A percentile compares a stretch with the other conserved stretches of the same genome.
Evolutionary conservation across 92 coral and sea anemone species (phyloP).

Genomic region (Ricordea florida): DNA sequence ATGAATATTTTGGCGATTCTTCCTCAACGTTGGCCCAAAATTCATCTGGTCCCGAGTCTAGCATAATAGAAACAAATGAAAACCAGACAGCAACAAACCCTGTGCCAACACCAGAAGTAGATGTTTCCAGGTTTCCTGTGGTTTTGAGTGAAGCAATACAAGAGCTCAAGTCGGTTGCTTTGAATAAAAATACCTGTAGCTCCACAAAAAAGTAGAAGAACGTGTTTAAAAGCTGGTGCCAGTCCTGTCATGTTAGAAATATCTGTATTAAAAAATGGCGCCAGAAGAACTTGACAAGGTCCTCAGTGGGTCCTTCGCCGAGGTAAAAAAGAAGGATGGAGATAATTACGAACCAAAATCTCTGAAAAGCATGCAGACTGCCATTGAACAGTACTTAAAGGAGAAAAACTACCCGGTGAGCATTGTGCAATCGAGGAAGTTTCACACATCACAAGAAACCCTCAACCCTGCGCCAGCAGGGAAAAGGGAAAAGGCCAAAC

Average conservation of each 20-base stretch:
- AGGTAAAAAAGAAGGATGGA: constrained; percentile 44
- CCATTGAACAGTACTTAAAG: constrained; percentile 34
- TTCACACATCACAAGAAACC: no score
- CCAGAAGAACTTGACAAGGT: constrained; percentile 37
- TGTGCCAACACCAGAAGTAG: no score
- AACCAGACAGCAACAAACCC: neutral
- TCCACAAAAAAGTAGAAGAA: no score
- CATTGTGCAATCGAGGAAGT: constrained; percentile 24
- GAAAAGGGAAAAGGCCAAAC: constrained; percentile 54
- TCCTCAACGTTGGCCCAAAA: neutral
- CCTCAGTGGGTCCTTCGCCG: constrained; percentile 41
- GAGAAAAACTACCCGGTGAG: constrained; percentile 28
- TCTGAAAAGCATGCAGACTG: constrained; percentile 50
- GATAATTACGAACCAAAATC: constrained; percentile 45
- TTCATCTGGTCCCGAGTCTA: neutral
- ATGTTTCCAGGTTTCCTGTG: constrained; percentile 35
- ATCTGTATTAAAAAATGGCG: constrained; percentile 5
- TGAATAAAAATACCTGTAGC: no score
- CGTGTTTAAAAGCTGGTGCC: no score
- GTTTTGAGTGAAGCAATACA: neutral
- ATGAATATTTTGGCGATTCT: neutral
- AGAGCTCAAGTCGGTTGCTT: no score
- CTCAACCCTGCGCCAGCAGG: constrained; percentile 49
- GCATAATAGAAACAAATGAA: neutral
- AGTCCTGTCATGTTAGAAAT: constrained; percentile 24